Conservation (phyloP, 2,113 vertebrate species). For the Chloropsis hardwickii region DNA sequence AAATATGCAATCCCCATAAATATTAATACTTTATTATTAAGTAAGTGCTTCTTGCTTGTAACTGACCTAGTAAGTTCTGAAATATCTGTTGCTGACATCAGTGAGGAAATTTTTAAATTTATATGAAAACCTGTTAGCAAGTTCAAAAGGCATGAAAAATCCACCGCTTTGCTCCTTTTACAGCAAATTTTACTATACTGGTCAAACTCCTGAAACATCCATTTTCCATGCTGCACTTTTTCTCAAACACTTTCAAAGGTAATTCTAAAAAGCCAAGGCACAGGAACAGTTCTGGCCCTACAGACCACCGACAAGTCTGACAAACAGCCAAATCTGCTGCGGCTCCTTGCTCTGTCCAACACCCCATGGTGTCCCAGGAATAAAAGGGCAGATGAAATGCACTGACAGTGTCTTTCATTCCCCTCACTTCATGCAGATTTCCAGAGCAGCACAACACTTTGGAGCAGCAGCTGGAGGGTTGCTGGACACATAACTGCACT, state of each 20-base stretch:
- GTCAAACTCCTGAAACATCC: not conserved
- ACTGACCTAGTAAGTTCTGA: constrained; percentile 33
- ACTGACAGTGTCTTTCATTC: not conserved
- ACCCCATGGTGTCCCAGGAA: not conserved
- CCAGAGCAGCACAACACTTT: not conserved
- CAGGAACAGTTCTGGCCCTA: not conserved
- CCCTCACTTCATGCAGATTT: not conserved
- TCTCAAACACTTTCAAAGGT: not conserved
- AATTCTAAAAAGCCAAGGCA: not conserved
- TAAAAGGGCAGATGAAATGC: not conserved
- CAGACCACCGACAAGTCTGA: not conserved
- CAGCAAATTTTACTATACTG: not conserved
- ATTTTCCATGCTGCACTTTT: not conserved
- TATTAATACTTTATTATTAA: constrained; percentile 65
- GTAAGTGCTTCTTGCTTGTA: constrained; percentile 37
- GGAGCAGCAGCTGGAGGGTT: constrained; percentile 52
- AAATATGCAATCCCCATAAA: constrained; percentile 47
- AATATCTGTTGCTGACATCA: constrained; percentile 2
- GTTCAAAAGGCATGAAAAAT: constrained; percentile 34
- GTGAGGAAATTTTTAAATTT: constrained; percentile 21
- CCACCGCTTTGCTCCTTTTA: not conserved
- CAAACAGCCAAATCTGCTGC: not conserved
- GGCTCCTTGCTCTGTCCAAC: not conserved
- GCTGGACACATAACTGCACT: constrained; percentile 53
- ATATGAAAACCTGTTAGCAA: constrained; percentile 27